phyloP scores from a whole-genome alignment of 2,113 vertebrate species.

The Pomatorhinus ruficollis region DNA sequence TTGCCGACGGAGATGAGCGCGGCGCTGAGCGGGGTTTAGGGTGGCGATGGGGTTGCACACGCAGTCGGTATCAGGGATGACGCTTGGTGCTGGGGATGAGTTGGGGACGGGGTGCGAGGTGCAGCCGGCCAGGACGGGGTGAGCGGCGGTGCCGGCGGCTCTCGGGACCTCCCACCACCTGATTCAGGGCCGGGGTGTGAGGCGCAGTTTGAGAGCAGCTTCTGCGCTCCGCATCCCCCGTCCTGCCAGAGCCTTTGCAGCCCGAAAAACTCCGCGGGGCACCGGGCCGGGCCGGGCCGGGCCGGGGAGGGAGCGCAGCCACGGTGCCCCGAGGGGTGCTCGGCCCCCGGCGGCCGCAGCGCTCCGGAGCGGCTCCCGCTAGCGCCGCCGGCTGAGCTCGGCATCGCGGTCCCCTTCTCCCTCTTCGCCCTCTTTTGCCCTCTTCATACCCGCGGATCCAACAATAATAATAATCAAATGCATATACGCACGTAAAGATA shows the following conservation, averaged over 20 bases:
- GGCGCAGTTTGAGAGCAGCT: background rate
- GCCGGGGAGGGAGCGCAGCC: background rate
- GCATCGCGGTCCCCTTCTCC: background rate
- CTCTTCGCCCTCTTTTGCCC: background rate
- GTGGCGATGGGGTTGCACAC: background rate
- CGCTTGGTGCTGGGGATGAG: background rate
- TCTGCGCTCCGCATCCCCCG: background rate
- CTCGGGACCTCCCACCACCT: background rate
- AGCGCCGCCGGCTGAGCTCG: background rate
- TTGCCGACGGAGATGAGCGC: background rate
- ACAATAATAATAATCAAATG: background rate
- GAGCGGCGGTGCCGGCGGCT: background rate
- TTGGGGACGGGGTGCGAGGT: background rate
- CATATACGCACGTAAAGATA: background rate
- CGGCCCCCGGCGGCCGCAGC: background rate
- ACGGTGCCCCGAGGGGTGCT: background rate
- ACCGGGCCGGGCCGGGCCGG: no score
- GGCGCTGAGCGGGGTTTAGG: background rate
- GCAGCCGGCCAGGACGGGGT: background rate
- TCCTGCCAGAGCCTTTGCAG: background rate
- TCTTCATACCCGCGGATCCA: background rate
- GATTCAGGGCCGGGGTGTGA: background rate
- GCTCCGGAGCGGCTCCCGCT: background rate
- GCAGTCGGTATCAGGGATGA: background rate
- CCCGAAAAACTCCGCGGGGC: background rate